Percentiles rank a stretch among this genome's conserved stretches.
These are phyloP conservation scores for Acrocephalus scirpaceus DNA, from an alignment of 2,797 vertebrate species.

Conservation along the genomic window DNA sequence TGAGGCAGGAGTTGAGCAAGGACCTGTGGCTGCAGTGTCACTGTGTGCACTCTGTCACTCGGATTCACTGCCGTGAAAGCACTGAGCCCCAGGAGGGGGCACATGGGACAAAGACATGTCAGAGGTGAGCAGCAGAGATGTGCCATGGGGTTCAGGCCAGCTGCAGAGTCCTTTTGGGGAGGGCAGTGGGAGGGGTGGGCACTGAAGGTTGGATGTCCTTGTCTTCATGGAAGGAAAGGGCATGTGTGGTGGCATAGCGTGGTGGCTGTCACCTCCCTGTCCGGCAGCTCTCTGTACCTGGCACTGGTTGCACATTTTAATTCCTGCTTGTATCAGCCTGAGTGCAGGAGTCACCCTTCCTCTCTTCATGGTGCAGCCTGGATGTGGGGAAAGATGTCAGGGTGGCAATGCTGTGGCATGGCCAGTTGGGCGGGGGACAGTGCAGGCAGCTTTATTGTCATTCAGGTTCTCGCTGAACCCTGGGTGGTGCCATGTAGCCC, in stretches of 20 bases:
- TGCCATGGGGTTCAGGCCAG: background rate
- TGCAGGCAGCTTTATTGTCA: background rate
- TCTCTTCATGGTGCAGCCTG: accelerated
- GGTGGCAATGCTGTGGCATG: background rate
- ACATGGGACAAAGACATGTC: accelerated
- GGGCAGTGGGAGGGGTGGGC: background rate
- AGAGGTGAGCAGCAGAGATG: background rate
- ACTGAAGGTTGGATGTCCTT: accelerated
- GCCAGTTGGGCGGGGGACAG: background rate
- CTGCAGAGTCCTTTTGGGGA: background rate
- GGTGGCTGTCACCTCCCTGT: background rate
- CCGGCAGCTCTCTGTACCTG: background rate
- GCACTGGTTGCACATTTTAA: no score
- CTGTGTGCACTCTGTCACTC: accelerated
- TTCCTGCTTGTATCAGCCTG: background rate
- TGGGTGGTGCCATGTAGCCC: accelerated
- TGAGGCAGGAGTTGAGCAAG: background rate
- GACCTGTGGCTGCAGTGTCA: accelerated
- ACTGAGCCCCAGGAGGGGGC: background rate
- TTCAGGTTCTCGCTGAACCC: background rate
- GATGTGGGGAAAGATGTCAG: accelerated
- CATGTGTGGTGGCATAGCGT: accelerated
- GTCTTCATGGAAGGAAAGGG: background rate
- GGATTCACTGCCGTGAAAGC: accelerated
- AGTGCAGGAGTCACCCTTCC: background rate